Evolutionary conservation across 2,888 invertebrate genomes (phyloP).

Genomic region (Lepidochitona cinerea): DNA sequence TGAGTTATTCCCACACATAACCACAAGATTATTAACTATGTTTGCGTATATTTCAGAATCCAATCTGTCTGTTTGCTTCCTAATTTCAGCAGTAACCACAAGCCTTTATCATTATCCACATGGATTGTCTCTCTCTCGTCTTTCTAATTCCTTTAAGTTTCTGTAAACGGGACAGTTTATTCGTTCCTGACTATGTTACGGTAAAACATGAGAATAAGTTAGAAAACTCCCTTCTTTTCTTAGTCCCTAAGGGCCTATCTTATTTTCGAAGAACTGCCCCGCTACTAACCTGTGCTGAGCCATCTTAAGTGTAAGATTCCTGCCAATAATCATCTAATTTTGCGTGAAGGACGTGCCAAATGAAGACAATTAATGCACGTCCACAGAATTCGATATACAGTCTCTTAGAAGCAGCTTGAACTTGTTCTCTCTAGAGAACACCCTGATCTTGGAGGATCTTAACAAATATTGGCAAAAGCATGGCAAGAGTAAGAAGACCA

Average conservation of each 20-base stretch:
- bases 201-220: too few species aligned
- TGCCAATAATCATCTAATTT: constrained; percentile 7
- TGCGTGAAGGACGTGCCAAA: constrained; percentile 5
- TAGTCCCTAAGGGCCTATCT: background rate
- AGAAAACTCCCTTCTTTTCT: too few species aligned
- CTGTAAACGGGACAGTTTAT: background rate
- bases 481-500: too few species aligned
- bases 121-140: background rate
- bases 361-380: constrained; percentile 6
- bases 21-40: background rate
- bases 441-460: too few species aligned
- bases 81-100: background rate
- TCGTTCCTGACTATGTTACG: too few species aligned
- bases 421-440: too few species aligned
- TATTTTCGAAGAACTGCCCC: background rate
- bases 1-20: background rate
- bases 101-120: background rate
- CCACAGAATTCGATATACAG: too few species aligned
- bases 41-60: background rate
- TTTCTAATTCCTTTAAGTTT: background rate
- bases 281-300: background rate
- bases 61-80: background rate
- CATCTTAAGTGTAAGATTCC: background rate
- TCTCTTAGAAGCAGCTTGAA: too few species aligned
- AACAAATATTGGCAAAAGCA: too few species aligned